Conservation (phyloP, 2,113 vertebrate genomes). For the Ramphastos sulfuratus region DNA sequence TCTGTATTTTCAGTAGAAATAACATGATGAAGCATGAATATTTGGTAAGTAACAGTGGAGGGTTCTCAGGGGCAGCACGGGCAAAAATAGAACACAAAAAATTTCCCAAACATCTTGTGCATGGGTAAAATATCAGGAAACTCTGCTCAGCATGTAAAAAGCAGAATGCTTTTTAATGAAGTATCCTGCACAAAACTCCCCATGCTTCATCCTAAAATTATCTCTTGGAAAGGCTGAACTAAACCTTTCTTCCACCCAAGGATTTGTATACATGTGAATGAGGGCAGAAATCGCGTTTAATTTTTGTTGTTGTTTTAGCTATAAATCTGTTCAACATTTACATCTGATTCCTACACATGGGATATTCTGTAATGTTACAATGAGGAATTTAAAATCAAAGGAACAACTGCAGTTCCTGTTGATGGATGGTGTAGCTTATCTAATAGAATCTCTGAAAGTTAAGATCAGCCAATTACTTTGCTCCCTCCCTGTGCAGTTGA, state of each 20-base stretch:
- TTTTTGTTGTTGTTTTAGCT: background rate
- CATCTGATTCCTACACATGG: background rate
- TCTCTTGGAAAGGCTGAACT: background rate
- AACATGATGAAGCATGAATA: background rate
- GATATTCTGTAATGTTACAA: background rate
- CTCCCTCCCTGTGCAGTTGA: slow-evolving; percentile 1
- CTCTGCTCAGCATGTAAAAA: background rate
- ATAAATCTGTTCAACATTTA: background rate
- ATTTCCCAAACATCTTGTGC: background rate
- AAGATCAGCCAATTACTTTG: background rate
- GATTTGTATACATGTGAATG: background rate
- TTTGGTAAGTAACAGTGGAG: background rate
- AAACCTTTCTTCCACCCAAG: background rate
- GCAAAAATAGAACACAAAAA: background rate
- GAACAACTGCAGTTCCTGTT: background rate
- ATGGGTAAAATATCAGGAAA: background rate
- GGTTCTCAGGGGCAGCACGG: background rate
- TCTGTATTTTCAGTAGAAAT: background rate
- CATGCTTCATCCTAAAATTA: background rate
- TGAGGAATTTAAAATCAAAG: background rate
- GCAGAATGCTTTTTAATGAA: background rate
- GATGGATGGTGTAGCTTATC: background rate
- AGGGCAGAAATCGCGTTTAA: background rate
- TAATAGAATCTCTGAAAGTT: background rate
- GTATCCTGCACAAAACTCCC: background rate